A percentile compares a stretch with the other conserved stretches of the same genome.
Conservation (phyloP, 2,113 vertebrate species). For the Epinephelus moara region DNA sequence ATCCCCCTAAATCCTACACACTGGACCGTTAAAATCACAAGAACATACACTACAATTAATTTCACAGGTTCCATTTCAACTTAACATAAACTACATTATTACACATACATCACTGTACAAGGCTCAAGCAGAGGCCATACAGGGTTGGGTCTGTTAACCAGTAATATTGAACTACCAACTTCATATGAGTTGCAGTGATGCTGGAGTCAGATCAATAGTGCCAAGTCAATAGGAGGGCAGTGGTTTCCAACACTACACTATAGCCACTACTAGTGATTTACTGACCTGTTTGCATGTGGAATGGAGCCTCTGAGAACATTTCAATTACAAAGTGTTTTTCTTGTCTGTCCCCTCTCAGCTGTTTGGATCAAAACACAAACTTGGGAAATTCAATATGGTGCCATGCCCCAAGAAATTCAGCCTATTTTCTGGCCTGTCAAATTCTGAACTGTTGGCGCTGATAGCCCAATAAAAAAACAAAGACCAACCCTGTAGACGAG, state of each 20-base stretch:
- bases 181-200: constrained; percentile 43
- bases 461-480: constrained; percentile 39
- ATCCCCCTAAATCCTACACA: no score
- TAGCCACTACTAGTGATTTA: constrained; percentile 52
- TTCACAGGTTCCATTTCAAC: background rate
- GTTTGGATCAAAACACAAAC: constrained; percentile 53
- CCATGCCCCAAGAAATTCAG: constrained; percentile 51
- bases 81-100: background rate
- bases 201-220: constrained; percentile 55
- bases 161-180: constrained; percentile 49
- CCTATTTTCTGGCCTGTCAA: constrained; percentile 65
- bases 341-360: constrained; percentile 43
- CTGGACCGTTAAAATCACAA: background rate
- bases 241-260: constrained; percentile 40
- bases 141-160: constrained; percentile 41
- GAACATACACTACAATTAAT: background rate
- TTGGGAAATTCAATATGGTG: constrained; percentile 53
- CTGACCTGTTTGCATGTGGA: constrained; percentile 63
- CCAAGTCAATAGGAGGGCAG: constrained; percentile 45
- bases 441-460: constrained; percentile 50
- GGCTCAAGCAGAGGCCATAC: background rate
- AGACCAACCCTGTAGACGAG: background rate
- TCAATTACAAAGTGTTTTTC: constrained; percentile 61
- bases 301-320: constrained; percentile 57
- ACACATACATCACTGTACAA: background rate